Percentiles rank a stretch among this genome's conserved stretches.
phyloP scores from a whole-genome alignment of 2,113 vertebrate genomes.

The Microcebus lehilahytsara region DNA sequence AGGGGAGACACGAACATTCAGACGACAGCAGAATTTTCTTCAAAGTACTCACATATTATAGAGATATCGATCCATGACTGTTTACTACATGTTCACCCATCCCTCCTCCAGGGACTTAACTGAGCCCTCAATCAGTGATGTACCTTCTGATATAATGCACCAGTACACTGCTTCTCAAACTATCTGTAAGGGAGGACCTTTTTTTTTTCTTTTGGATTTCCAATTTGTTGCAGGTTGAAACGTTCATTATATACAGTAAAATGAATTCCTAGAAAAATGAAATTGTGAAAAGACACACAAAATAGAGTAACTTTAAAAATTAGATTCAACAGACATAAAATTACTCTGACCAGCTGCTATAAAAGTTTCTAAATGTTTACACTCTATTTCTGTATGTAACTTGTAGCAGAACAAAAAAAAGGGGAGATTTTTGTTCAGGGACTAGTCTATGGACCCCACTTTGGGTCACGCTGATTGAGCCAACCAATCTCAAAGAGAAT shows the following conservation, averaged over 20 bases:
- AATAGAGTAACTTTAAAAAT: not conserved
- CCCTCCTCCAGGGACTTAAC: not conserved
- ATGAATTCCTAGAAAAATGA: not conserved
- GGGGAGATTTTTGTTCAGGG: not conserved
- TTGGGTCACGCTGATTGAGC: not conserved
- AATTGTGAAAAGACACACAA: not conserved
- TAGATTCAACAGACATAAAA: not conserved
- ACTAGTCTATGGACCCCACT: not conserved
- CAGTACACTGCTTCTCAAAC: not conserved
- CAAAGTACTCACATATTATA: not conserved
- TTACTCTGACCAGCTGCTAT: not conserved
- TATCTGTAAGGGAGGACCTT: not conserved
- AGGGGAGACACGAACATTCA: not conserved
- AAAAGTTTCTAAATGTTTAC: not conserved
- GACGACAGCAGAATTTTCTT: not conserved
- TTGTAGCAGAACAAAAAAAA: not conserved
- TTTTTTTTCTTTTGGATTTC: not conserved
- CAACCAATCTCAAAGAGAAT: not conserved
- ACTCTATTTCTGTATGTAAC: conserved; percentile 15
- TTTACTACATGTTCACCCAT: not conserved
- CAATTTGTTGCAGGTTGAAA: not conserved
- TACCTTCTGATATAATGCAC: not conserved
- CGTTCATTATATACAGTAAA: not conserved
- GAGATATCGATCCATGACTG: not conserved
- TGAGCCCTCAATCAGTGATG: not conserved